Conservation (phyloP, 2,797 vertebrate species). For the Carduelis carduelis region DNA sequence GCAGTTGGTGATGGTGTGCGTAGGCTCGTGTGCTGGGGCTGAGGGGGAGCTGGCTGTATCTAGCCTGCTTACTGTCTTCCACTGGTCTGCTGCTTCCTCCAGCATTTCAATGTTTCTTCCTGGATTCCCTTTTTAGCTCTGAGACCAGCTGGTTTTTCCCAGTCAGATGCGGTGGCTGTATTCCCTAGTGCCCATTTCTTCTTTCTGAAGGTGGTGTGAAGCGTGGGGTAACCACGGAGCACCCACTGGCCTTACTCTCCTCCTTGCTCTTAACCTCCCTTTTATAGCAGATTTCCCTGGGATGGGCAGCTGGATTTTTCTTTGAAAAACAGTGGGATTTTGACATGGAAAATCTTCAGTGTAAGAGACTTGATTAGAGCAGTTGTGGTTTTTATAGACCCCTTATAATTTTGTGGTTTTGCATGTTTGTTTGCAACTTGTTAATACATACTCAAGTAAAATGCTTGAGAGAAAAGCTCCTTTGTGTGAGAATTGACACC, state of each 20-base stretch:
- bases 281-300: neutral
- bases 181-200: neutral
- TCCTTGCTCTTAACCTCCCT: neutral
- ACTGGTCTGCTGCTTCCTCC: neutral
- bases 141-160: neutral
- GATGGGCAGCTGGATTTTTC: neutral
- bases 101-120: neutral
- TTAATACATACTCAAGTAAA: neutral
- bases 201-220: neutral
- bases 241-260: neutral
- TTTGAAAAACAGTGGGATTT: neutral
- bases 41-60: neutral
- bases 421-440: conserved; percentile 20
- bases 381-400: conserved; percentile 7
- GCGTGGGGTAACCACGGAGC: neutral
- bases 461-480: neutral
- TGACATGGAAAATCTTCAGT: neutral
- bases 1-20: neutral
- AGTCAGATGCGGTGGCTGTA: neutral
- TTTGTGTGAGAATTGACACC: neutral
- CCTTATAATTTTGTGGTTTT: conserved; percentile 4
- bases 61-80: neutral
- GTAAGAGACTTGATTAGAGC: neutral
- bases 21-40: neutral
- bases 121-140: neutral